A percentile compares a stretch with the other conserved stretches of the same genome.
Evolutionary conservation across 92 coral and sea anemone species (phyloP).

Genomic region (Anthopleura xanthogrammica): DNA sequence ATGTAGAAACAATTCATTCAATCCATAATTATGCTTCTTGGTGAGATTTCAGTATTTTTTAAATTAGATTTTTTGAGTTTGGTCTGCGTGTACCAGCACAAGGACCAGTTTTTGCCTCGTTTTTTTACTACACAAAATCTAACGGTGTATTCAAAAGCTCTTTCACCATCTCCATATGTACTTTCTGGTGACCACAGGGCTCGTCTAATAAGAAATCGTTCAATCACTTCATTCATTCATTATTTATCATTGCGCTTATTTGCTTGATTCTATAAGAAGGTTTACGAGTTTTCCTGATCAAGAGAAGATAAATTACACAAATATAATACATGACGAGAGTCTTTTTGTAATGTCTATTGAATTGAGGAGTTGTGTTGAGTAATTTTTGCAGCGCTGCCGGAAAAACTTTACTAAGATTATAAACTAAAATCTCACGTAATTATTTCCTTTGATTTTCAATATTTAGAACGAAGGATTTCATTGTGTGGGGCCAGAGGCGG

Average conservation of each 20-base stretch:
- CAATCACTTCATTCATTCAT: neutral
- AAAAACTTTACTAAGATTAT: neutral
- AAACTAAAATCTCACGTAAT: neutral
- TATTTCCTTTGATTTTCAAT: neutral
- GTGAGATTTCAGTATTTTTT: too few relatives aligned
- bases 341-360: neutral
- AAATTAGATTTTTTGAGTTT: too few relatives aligned
- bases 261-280: constrained; percentile 30
- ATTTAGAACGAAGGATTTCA: neutral
- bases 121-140: neutral
- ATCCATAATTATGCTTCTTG: too few relatives aligned
- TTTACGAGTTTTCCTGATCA: constrained; percentile 23
- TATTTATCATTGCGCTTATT: constrained; percentile 13
- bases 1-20: too few relatives aligned
- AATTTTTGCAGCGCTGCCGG: neutral
- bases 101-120: too few relatives aligned
- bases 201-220: neutral
- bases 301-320: constrained; percentile 25
- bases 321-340: neutral
- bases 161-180: neutral
- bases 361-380: neutral
- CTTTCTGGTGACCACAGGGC: neutral
- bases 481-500: neutral
- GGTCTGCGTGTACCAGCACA: too few relatives aligned
- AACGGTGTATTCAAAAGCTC: neutral